Evolutionary conservation across 2,113 vertebrate genomes (phyloP).

Genomic region (Epinephelus cyanopodus): DNA sequence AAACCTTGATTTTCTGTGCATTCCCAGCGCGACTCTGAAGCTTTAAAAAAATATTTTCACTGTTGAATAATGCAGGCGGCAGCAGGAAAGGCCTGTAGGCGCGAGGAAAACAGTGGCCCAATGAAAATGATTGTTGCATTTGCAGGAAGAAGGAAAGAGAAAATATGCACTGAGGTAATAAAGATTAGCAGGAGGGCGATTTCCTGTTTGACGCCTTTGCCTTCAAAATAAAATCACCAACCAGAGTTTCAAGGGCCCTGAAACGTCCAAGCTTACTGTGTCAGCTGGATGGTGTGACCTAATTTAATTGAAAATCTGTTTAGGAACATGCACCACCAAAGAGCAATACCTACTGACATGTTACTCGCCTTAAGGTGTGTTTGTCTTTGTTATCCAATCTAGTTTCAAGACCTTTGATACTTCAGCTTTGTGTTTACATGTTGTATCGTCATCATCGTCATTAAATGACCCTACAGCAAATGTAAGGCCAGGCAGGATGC

Average conservation of each 20-base stretch:
- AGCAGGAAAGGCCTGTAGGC: background rate
- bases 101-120: slow-evolving; percentile 1
- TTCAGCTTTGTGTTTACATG: background rate
- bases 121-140: background rate
- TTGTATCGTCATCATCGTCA: background rate
- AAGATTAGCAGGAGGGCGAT: background rate
- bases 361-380: background rate
- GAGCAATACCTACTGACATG: background rate
- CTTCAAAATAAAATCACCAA: slow-evolving; percentile 47
- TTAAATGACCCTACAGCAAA: background rate
- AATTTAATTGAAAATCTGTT: background rate
- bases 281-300: too few relatives aligned
- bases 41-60: background rate
- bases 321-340: background rate
- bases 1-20: background rate
- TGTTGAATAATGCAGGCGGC: slow-evolving; percentile 8
- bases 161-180: background rate
- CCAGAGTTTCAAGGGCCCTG: background rate
- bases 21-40: background rate
- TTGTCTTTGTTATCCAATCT: background rate
- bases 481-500: background rate
- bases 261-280: too few relatives aligned
- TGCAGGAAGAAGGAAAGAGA: slow-evolving; percentile 4
- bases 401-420: background rate
- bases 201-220: slow-evolving; percentile 2